Percentiles rank a stretch among this genome's conserved stretches.
Conservation (phyloP, 2,888 invertebrate species). For the Acronicta leporina region DNA sequence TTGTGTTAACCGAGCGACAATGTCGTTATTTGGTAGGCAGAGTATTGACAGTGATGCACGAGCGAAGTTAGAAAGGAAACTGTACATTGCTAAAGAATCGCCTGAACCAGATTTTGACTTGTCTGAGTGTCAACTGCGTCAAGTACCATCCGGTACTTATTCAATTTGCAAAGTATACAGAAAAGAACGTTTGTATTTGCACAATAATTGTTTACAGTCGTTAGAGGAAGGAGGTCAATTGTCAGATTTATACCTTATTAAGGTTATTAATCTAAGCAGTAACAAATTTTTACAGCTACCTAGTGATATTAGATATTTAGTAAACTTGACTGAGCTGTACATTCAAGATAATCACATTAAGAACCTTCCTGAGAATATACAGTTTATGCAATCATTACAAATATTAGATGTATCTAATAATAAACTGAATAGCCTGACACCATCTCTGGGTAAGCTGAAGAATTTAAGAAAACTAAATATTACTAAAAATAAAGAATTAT, state of each 20-base stretch:
- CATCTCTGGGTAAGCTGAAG: conserved; percentile 90
- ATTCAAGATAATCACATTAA: conserved; percentile 92
- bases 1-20: conserved; percentile 75
- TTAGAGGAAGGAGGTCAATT: conserved; percentile 92
- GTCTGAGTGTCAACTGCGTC: conserved; percentile 93
- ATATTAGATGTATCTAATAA: conserved; percentile 93
- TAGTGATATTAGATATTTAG: conserved; percentile 90
- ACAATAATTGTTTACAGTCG: conserved; percentile 91
- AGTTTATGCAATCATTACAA: conserved; percentile 90
- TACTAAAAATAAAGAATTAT: conserved; percentile 89
- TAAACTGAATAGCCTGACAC: conserved; percentile 90
- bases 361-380: conserved; percentile 91
- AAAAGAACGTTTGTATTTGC: conserved; percentile 91
- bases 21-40: conserved; percentile 82
- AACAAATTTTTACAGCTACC: conserved; percentile 91
- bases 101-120: conserved; percentile 95
- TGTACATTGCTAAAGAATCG: conserved; percentile 90
- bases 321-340: conserved; percentile 92
- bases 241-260: conserved; percentile 91
- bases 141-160: conserved; percentile 93
- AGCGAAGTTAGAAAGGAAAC: conserved; percentile 79
- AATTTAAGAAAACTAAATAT: conserved; percentile 90
- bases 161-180: conserved; percentile 94
- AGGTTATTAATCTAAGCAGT: conserved; percentile 90
- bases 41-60: conserved; percentile 68